These are phyloP conservation scores for Xanthia icteritia DNA, from an alignment of 2,888 invertebrate genomes.

Conservation along the genomic window DNA sequence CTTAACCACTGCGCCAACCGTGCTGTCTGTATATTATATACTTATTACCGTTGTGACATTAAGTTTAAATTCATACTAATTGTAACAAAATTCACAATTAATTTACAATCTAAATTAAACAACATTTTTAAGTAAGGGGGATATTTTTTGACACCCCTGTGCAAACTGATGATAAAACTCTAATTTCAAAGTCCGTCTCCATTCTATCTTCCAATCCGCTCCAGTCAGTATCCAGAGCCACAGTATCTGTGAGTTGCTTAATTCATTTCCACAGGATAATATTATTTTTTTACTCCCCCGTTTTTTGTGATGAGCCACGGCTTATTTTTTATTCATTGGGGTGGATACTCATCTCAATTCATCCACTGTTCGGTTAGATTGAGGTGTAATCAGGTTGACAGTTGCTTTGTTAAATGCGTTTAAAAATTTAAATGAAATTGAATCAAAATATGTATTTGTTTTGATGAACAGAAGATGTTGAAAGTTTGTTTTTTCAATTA, in stretches of 20 bases:
- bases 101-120: background rate
- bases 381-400: conserved; percentile 85
- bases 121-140: too few species aligned
- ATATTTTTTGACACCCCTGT: background rate
- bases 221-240: conserved; percentile 74
- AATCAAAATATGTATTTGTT: conserved; percentile 57
- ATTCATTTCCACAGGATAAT: conserved; percentile 91
- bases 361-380: conserved; percentile 80
- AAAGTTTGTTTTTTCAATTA: background rate
- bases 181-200: conserved; percentile 61
- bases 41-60: background rate
- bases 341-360: conserved; percentile 84
- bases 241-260: conserved; percentile 88
- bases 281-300: conserved; percentile 90
- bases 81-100: background rate
- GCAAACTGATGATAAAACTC: background rate
- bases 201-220: conserved; percentile 54
- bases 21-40: too few species aligned
- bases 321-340: conserved; percentile 90
- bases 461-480: conserved; percentile 5
- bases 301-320: conserved; percentile 86
- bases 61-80: background rate
- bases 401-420: conserved; percentile 69
- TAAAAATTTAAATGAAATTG: conserved; percentile 50
- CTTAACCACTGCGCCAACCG: too few species aligned